Percentiles rank a stretch among this genome's conserved stretches.
Evolutionary conservation across 2,888 invertebrate species (phyloP).

Genomic region (Drosophila borborema): DNA sequence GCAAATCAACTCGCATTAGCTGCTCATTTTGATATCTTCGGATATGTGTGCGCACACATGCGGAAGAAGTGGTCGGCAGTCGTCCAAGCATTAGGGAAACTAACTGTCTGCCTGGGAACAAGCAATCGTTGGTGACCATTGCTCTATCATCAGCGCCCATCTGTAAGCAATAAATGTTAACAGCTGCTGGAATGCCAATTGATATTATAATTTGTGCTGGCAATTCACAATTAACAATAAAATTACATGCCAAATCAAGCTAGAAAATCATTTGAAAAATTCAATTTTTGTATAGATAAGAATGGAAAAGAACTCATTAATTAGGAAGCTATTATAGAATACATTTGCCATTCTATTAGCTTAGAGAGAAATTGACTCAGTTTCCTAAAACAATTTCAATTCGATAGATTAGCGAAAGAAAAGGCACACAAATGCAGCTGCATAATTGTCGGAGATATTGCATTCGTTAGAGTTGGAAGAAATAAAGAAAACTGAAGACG

Average conservation of each 20-base stretch:
- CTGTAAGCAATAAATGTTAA: constrained; percentile 8
- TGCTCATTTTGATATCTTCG: constrained; percentile 43
- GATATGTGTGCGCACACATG: constrained; percentile 53
- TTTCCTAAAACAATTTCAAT: constrained; percentile 3
- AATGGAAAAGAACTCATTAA: not conserved
- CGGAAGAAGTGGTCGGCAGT: constrained; percentile 55
- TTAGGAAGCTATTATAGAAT: not conserved
- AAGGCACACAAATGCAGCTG: constrained; percentile 27
- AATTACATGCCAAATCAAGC: not conserved
- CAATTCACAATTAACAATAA: not conserved
- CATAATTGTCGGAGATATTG: constrained; percentile 24
- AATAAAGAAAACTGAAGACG: constrained; percentile 22
- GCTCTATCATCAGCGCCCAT: constrained; percentile 13
- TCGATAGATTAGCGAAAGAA: constrained; percentile 14
- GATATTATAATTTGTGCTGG: not conserved
- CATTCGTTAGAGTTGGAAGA: constrained; percentile 26
- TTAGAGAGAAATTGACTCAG: constrained; percentile 2
- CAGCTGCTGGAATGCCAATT: constrained; percentile 18
- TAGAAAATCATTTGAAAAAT: not conserved
- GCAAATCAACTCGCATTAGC: constrained; percentile 55
- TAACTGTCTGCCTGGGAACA: constrained; percentile 38
- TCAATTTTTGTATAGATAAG: not conserved
- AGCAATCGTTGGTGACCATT: constrained; percentile 30
- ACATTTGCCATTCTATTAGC: not conserved
- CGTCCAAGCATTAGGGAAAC: constrained; percentile 36